Evolutionary conservation across 1,140 invertebrate genomes (phyloP).

Genomic region (Bombus turneri): DNA sequence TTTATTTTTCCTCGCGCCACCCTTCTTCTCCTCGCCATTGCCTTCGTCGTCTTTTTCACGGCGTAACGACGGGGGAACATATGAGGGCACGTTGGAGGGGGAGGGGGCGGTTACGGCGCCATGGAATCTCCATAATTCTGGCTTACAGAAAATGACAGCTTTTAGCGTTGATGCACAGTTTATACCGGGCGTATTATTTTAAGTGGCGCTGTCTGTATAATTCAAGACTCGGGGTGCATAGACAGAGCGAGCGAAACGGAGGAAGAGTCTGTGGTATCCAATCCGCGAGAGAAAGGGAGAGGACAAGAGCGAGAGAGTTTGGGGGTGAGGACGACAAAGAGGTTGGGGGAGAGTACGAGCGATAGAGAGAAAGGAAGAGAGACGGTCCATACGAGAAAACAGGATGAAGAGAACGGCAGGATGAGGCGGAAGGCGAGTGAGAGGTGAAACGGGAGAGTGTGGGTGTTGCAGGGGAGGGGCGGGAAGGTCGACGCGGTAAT

Average conservation of each 20-base stretch:
- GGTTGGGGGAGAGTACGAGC: not conserved
- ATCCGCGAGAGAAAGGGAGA: constrained; percentile 22
- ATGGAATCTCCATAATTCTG: constrained; percentile 81
- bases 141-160: constrained; percentile 82
- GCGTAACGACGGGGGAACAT: constrained; percentile 12
- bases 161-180: constrained; percentile 82
- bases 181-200: constrained; percentile 82
- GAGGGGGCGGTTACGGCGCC: constrained; percentile 32
- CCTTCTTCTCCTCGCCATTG: not conserved
- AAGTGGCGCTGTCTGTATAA: constrained; percentile 80
- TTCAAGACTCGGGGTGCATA: constrained; percentile 71
- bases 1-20: constrained; percentile 44
- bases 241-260: constrained; percentile 22
- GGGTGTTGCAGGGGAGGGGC: constrained; percentile 15
- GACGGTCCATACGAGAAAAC: constrained; percentile 20
- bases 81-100: not conserved
- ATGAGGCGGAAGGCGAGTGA: constrained; percentile 24
- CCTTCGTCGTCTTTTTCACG: constrained; percentile 24
- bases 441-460: constrained; percentile 48
- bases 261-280: not conserved
- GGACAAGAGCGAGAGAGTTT: constrained; percentile 8
- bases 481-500: constrained; percentile 74
- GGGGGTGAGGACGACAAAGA: constrained; percentile 36
- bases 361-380: not conserved
- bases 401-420: constrained; percentile 24